These are phyloP conservation scores for Chamaetylas fuelleborni DNA, from an alignment of 2,113 vertebrate species.

Conservation along the genomic window DNA sequence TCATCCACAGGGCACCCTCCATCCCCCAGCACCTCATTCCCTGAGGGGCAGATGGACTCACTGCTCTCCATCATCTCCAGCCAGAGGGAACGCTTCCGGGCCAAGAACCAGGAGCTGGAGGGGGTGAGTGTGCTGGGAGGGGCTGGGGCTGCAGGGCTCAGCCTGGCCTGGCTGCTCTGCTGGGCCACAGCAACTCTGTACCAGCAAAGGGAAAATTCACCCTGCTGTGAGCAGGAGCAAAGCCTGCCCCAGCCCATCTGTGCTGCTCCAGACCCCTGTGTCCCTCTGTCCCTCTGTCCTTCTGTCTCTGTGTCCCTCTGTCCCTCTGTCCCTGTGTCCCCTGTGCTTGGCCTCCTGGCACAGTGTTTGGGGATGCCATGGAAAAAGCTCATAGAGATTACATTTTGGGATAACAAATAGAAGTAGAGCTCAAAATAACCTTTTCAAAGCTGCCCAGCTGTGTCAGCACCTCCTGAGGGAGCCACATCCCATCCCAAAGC, in stretches of 20 bases:
- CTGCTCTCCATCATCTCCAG: conserved; percentile 98
- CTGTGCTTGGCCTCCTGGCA: neutral
- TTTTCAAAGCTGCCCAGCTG: neutral
- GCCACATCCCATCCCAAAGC: neutral
- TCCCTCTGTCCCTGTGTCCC: too few relatives aligned
- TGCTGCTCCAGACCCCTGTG: neutral
- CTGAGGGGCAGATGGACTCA: conserved; percentile 91
- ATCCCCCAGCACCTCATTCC: conserved; percentile 53
- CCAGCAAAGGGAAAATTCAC: fast-evolving
- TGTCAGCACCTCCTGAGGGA: neutral
- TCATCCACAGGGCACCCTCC: conserved; percentile 37
- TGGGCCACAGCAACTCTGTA: neutral
- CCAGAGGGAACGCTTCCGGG: conserved; percentile 92
- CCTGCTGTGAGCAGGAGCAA: neutral
- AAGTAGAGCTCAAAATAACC: neutral
- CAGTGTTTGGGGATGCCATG: fast-evolving
- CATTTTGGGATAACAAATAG: neutral
- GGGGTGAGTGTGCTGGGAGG: conserved; percentile 70
- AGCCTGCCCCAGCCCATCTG: fast-evolving
- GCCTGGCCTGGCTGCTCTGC: neutral
- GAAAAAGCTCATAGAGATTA: fast-evolving
- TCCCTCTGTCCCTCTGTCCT: too few relatives aligned
- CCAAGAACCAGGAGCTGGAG: conserved; percentile 94
- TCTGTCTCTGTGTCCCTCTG: too few relatives aligned
- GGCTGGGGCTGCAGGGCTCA: neutral